phyloP scores from a whole-genome alignment of 2,888 invertebrate species.

The Neelides folsomi region DNA sequence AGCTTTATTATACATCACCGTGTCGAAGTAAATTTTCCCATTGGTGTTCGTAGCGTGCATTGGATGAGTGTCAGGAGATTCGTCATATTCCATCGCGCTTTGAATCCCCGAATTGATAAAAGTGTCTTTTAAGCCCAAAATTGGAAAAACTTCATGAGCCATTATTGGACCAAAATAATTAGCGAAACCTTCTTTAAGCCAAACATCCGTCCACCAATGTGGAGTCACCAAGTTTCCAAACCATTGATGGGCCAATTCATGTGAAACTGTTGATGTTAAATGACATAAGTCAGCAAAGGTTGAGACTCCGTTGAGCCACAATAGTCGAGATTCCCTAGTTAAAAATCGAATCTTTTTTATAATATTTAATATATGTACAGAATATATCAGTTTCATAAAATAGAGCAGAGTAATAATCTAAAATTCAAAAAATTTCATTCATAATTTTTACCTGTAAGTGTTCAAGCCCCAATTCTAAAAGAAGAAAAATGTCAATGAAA shows the following conservation, averaged over 20 bases:
- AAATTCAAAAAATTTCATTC: not conserved
- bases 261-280: not conserved
- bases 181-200: conserved; percentile 17
- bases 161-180: not conserved
- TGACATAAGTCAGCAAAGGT: too few relatives aligned
- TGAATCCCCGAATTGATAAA: too few relatives aligned
- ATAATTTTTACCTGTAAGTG: conserved; percentile 16
- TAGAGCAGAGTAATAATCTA: too few relatives aligned
- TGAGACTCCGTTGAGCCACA: too few relatives aligned
- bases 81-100: conserved; percentile 12
- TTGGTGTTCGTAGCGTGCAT: conserved; percentile 40
- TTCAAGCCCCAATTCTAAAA: conserved; percentile 19
- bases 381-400: too few relatives aligned
- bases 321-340: too few relatives aligned
- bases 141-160: too few relatives aligned
- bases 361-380: too few relatives aligned
- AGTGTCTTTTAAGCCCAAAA: too few relatives aligned
- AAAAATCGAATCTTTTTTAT: too few relatives aligned
- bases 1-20: conserved; percentile 55
- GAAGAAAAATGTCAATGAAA: too few relatives aligned
- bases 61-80: conserved; percentile 11
- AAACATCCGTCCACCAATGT: conserved; percentile 13
- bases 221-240: conserved; percentile 16
- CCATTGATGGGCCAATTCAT: conserved; percentile 17
- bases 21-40: conserved; percentile 50